Conservation (phyloP, 2,113 vertebrate genomes). For the Pseudolaguvia tuberculata region DNA sequence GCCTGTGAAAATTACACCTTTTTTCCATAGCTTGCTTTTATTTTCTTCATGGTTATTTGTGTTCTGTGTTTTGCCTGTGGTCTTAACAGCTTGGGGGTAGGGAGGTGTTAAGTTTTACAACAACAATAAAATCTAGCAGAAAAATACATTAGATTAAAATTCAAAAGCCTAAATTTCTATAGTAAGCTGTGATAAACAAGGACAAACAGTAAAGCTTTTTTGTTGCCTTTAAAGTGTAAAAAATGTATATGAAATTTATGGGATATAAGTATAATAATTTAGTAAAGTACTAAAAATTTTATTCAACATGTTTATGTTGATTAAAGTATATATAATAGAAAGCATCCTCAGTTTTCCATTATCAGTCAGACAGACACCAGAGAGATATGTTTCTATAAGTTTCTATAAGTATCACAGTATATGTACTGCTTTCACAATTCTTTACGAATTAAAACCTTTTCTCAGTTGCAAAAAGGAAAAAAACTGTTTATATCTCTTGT, state of each 20-base stretch:
- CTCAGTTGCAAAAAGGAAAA: not conserved
- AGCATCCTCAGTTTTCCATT: conserved; percentile 42
- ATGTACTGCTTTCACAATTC: not conserved
- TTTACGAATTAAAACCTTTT: not conserved
- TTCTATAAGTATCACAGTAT: not conserved
- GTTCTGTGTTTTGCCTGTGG: not conserved
- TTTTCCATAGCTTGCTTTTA: not conserved
- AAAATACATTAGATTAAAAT: not conserved
- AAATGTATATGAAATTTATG: not conserved
- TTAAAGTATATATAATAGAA: too few relatives aligned
- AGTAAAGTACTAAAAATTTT: conserved; percentile 7
- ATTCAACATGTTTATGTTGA: too few relatives aligned
- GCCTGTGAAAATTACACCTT: not conserved
- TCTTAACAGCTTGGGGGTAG: not conserved
- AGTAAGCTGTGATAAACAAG: not conserved
- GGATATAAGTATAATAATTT: not conserved
- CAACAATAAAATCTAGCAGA: not conserved
- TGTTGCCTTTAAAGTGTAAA: not conserved
- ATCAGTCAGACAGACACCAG: too few relatives aligned
- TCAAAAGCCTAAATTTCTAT: not conserved
- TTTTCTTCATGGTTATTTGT: not conserved
- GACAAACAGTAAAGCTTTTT: not conserved
- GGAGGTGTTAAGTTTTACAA: not conserved
- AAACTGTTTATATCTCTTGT: not conserved
- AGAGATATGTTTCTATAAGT: too few relatives aligned